phyloP scores from a whole-genome alignment of 2,888 invertebrate genomes.

The Sthenelais limicola region DNA sequence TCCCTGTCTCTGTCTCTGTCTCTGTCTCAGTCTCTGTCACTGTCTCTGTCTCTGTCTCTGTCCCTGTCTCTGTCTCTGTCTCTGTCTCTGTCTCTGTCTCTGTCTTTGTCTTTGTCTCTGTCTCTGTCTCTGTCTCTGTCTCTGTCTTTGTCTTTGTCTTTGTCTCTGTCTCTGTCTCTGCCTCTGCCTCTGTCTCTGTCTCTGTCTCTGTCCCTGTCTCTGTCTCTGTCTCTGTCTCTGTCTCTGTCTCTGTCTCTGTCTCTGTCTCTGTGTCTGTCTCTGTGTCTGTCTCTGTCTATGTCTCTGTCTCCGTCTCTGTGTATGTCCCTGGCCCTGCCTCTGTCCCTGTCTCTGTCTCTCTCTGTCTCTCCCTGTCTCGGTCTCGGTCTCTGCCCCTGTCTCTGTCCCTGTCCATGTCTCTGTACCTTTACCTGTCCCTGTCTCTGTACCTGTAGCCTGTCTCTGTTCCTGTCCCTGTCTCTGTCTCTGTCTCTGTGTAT shows the following conservation, averaged over 20 bases:
- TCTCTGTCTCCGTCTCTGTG: background rate
- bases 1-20: background rate
- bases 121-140: background rate
- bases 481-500: background rate
- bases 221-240: slow-evolving; percentile 1
- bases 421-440: background rate
- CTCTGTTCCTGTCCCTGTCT: background rate
- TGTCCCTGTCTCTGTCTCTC: background rate
- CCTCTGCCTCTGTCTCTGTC: background rate
- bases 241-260: slow-evolving; percentile 8
- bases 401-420: background rate
- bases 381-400: background rate
- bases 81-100: slow-evolving; percentile 7
- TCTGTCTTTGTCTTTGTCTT: background rate
- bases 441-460: background rate
- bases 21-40: background rate
- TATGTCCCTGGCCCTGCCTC: background rate
- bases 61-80: slow-evolving; percentile 14
- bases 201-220: background rate
- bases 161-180: slow-evolving; percentile 2
- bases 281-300: background rate
- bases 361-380: background rate
- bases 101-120: background rate
- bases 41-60: slow-evolving; percentile 12
- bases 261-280: slow-evolving; percentile 1